Evolutionary conservation across 64 coral and sea anemone species (phyloP).

Genomic region (Pocillopora damicornis): DNA sequence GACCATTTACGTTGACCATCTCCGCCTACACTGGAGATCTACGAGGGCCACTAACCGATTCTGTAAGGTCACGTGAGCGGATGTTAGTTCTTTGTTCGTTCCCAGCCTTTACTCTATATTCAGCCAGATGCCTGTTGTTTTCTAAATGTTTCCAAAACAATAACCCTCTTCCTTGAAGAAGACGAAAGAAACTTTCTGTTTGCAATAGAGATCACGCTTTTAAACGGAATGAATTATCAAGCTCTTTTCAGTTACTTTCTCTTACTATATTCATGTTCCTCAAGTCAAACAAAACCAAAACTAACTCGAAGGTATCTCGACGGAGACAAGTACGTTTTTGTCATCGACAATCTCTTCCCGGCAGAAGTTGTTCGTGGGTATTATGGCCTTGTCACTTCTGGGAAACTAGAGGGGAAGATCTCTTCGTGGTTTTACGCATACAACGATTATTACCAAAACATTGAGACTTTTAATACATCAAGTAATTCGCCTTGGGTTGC

Average conservation of each 20-base stretch:
- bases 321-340: conserved; percentile 44
- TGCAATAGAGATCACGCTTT: too few species aligned
- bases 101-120: too few species aligned
- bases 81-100: too few species aligned
- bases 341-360: conserved; percentile 59
- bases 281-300: neutral
- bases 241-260: neutral
- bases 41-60: too few species aligned
- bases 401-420: conserved; percentile 50
- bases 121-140: too few species aligned
- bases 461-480: conserved; percentile 38
- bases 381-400: conserved; percentile 34
- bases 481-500: conserved; percentile 82
- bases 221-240: neutral
- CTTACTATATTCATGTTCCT: neutral
- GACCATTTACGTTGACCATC: too few species aligned
- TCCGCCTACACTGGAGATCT: too few species aligned
- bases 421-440: conserved; percentile 72
- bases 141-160: too few species aligned
- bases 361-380: conserved; percentile 8
- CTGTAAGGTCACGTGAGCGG: too few species aligned
- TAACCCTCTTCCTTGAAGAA: too few species aligned
- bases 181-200: too few species aligned
- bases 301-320: conserved; percentile 12
- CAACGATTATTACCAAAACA: conserved; percentile 53